Evolutionary conservation across 1,140 invertebrate genomes (phyloP).

Genomic region (Procambarus virginalis): DNA sequence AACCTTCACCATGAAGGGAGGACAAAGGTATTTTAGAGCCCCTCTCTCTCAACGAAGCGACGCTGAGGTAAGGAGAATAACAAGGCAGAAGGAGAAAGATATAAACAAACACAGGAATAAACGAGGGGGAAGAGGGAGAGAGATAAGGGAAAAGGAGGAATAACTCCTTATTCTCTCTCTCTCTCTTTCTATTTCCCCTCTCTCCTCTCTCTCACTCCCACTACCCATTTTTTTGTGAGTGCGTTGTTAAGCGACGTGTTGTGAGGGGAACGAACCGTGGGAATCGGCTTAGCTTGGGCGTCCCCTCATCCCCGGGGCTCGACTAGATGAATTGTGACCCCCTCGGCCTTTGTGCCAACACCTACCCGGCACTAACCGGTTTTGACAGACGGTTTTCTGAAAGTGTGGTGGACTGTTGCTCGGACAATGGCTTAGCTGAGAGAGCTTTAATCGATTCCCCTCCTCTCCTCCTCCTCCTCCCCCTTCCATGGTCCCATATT

Average conservation of each 20-base stretch:
- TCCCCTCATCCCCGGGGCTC: conserved; percentile 46
- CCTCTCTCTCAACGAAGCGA: conserved; percentile 31
- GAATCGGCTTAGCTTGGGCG: conserved; percentile 53
- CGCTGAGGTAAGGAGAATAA: conserved; percentile 13
- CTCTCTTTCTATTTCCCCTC: neutral
- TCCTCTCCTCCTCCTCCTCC: neutral
- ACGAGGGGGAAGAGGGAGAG: too few relatives aligned
- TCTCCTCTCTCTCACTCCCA: conserved; percentile 16
- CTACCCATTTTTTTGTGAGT: neutral
- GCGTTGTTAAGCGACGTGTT: conserved; percentile 36
- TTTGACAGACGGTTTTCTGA: conserved; percentile 46
- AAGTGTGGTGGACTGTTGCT: conserved; percentile 51
- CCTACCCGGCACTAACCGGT: conserved; percentile 46
- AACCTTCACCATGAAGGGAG: conserved; percentile 20
- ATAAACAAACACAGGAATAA: too few relatives aligned
- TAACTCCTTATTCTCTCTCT: too few relatives aligned
- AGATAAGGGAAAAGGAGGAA: too few relatives aligned
- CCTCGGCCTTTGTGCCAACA: conserved; percentile 28
- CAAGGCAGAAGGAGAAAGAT: too few relatives aligned
- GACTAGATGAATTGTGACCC: conserved; percentile 56
- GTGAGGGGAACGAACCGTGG: conserved; percentile 50
- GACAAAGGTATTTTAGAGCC: conserved; percentile 54
- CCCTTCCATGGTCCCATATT: too few relatives aligned
- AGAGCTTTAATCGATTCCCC: conserved; percentile 42
- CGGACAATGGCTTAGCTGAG: conserved; percentile 27